Evolutionary conservation across 2,888 invertebrate genomes (phyloP), one percentile per base, ranked within the genome.

Genomic region (Leptinotarsa haldemani): DNA sequence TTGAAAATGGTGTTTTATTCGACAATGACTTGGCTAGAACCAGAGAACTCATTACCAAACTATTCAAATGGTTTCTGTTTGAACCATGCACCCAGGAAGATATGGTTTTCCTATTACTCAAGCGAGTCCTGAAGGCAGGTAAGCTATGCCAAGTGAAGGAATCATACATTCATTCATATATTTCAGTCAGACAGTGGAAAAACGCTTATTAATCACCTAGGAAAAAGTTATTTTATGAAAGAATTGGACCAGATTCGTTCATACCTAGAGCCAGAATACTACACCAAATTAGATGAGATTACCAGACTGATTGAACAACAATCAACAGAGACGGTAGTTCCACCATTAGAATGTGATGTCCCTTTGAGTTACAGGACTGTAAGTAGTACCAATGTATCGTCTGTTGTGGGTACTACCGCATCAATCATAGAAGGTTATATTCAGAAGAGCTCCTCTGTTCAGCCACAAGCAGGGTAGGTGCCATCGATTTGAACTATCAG

Each of bases 31-130:
- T 92, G 69, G 88, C 90, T 20, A 87, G 90, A 58, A 90, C 90
- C 52, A 90, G 91, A 75, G 90, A 92, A 81, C 86, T 93, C 20
- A 83, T 93, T 25, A 87, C 89, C 67, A 90, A 90, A 75, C 85
- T 93, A 40, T 86, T 93, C 65, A 88, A 90, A 67, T 93, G 93
- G 93, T 92, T 93, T 84, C 84, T 90, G 65, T 89, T 88, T 71
- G 88, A 90, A 53, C 86, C 88, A 65, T 88, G 90, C 52, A 86
- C 89, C 0, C 85, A 90, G 71, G 90, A 92, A 82, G 87, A 88
- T 74, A 89, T 90, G 83, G 92, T 91, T 71, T 86, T 93, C 53
- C 86, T 89, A 70, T 87, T 93, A 73, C 87, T 93, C 64, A 85
- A 90, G 67, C 86, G 85, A 71, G 88, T 91, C 69, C 83, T 92